These are phyloP conservation scores for Aplocera efformata DNA, from an alignment of 2,888 invertebrate species.

Conservation along the genomic window DNA sequence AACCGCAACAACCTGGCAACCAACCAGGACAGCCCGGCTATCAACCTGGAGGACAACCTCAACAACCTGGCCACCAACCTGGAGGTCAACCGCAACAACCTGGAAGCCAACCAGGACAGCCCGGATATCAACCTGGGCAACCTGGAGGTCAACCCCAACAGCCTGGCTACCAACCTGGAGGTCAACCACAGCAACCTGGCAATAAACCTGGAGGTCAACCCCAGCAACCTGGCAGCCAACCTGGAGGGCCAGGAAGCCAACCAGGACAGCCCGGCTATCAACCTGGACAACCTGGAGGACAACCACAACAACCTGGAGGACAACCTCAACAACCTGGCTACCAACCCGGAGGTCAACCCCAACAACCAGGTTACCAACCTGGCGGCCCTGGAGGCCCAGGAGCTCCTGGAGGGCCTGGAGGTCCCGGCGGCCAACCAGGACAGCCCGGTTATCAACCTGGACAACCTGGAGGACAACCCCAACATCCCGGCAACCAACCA, in stretches of 20 bases:
- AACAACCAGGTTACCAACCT: constrained; percentile 29
- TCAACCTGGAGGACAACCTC: constrained; percentile 20
- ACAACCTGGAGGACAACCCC: constrained; percentile 20
- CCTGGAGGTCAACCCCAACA: constrained; percentile 16
- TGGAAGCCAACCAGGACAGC: not conserved
- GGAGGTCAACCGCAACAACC: constrained; percentile 26
- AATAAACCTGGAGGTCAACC: constrained; percentile 26
- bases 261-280: constrained; percentile 18
- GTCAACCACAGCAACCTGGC: constrained; percentile 1
- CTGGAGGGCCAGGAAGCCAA: constrained; percentile 13
- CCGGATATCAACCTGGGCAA: not conserved
- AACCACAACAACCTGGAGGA: constrained; percentile 22
- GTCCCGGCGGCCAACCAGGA: constrained; percentile 33
- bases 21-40: no score
- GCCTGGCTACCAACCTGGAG: constrained; percentile 27
- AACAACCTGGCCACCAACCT: constrained; percentile 33
- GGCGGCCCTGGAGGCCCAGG: constrained; percentile 36
- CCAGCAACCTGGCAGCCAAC: constrained; percentile 24
- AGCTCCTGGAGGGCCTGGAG: constrained; percentile 43
- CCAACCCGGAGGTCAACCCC: constrained; percentile 21
- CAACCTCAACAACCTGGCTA: constrained; percentile 23
- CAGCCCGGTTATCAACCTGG: constrained; percentile 48
- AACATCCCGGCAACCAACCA: constrained; percentile 26
- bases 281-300: constrained; percentile 23
- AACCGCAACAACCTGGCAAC: constrained; percentile 25